Conservation (phyloP, 2,113 vertebrate species). For the Vidua macroura region DNA sequence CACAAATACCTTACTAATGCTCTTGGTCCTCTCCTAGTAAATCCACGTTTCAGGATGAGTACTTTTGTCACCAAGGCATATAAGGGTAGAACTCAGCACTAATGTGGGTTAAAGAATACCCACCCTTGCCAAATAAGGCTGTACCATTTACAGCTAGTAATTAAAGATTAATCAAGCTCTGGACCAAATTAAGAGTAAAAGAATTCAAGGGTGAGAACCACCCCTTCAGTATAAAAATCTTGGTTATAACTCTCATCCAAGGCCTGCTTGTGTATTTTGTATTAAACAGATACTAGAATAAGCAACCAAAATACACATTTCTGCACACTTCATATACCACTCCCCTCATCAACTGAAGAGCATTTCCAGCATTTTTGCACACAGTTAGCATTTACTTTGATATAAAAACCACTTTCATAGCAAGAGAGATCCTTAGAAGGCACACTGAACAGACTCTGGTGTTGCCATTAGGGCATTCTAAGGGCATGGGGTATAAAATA, state of each 20-base stretch:
- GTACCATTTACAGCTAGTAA: neutral
- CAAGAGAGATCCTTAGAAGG: neutral
- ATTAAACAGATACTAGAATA: neutral
- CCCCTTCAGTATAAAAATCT: neutral
- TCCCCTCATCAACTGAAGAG: neutral
- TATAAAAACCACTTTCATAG: neutral
- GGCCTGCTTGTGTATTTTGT: neutral
- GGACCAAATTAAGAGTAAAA: neutral
- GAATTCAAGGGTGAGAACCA: neutral
- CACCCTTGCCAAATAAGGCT: neutral
- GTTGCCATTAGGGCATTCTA: neutral
- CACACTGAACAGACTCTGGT: neutral
- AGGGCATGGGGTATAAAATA: neutral
- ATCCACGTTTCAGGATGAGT: neutral
- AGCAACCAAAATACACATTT: neutral
- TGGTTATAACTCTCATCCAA: neutral
- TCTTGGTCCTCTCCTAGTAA: neutral
- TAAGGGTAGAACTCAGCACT: neutral
- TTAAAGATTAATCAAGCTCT: conserved; percentile 26
- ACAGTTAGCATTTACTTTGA: neutral
- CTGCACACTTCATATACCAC: neutral
- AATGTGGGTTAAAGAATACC: neutral
- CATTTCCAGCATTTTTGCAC: neutral
- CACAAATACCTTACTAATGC: neutral
- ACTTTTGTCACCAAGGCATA: neutral